These are phyloP conservation scores for Dendrocincla fuliginosa DNA, from an alignment of 2,797 vertebrate species.

Conservation along the genomic window DNA sequence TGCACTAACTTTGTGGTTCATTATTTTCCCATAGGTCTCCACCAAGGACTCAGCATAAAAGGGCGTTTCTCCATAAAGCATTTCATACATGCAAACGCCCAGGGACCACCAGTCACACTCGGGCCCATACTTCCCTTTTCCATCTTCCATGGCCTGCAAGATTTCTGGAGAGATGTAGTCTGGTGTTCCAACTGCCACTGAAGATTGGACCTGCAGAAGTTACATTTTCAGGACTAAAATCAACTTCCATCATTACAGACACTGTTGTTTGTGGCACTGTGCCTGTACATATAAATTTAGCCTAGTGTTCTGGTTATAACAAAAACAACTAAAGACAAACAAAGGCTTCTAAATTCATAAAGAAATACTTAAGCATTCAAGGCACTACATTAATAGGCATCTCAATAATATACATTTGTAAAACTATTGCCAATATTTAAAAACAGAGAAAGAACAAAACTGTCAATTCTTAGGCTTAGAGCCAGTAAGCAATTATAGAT, in stretches of 20 bases:
- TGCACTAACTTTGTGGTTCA: conserved; percentile 97
- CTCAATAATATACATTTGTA: neutral
- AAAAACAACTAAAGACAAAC: neutral
- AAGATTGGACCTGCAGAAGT: conserved; percentile 90
- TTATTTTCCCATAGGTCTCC: conserved; percentile 99
- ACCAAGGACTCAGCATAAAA: conserved; percentile 99
- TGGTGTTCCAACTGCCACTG: conserved; percentile 96
- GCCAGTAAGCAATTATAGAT: neutral
- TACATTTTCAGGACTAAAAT: conserved; percentile 29
- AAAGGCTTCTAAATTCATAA: neutral
- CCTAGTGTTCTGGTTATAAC: neutral
- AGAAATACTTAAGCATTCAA: neutral
- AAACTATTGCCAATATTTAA: neutral
- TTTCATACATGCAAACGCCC: conserved; percentile 99
- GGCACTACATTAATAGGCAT: neutral
- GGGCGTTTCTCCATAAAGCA: conserved; percentile 98
- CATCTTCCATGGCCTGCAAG: conserved; percentile 98
- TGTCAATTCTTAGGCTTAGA: neutral
- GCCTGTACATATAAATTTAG: neutral
- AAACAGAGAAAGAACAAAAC: neutral
- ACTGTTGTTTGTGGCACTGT: neutral
- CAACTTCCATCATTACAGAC: neutral
- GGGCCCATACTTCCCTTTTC: conserved; percentile 97
- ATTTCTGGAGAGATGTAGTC: conserved; percentile 99
- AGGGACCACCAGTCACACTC: conserved; percentile 99